Evolutionary conservation across 35 echinoderm and acorn worm species (phyloP).

Genomic region (Ophioderma brevispina): DNA sequence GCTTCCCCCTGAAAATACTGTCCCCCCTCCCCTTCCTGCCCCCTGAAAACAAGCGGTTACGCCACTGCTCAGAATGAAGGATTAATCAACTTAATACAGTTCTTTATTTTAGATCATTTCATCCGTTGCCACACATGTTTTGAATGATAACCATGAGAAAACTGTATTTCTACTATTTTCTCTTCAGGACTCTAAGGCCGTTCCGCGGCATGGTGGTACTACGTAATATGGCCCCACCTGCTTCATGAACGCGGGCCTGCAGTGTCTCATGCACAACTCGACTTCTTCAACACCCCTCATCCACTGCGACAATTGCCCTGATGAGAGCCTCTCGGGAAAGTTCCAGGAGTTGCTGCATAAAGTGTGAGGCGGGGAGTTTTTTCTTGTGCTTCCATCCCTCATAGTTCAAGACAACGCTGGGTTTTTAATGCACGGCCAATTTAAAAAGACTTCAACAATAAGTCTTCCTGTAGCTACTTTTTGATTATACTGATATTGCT

Average conservation of each 20-base stretch:
- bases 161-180: too few species aligned
- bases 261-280: slow-evolving; percentile 89
- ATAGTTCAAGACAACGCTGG: slow-evolving; percentile 88
- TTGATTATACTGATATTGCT: too few species aligned
- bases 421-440: slow-evolving; percentile 89
- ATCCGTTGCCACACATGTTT: too few species aligned
- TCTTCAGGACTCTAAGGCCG: slow-evolving; percentile 58
- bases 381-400: slow-evolving; percentile 74
- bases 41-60: too few species aligned
- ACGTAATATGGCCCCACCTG: slow-evolving; percentile 97
- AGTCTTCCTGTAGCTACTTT: too few species aligned
- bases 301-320: slow-evolving; percentile 37
- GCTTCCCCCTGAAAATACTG: too few species aligned
- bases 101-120: too few species aligned
- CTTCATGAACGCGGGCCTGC: slow-evolving; percentile 98
- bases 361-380: slow-evolving; percentile 87
- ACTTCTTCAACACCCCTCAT: slow-evolving; percentile 58
- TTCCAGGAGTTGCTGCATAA: slow-evolving; percentile 73
- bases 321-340: slow-evolving; percentile 57
- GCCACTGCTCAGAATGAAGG: too few species aligned
- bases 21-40: too few species aligned
- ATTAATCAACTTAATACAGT: too few species aligned
- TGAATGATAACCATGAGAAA: too few species aligned
- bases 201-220: slow-evolving; percentile 86
- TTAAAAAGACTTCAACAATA: slow-evolving; percentile 86